Evolutionary conservation across 2,113 vertebrate genomes (phyloP), one percentile per base, ranked within the genome.

Genomic region (Anhinga anhinga): DNA sequence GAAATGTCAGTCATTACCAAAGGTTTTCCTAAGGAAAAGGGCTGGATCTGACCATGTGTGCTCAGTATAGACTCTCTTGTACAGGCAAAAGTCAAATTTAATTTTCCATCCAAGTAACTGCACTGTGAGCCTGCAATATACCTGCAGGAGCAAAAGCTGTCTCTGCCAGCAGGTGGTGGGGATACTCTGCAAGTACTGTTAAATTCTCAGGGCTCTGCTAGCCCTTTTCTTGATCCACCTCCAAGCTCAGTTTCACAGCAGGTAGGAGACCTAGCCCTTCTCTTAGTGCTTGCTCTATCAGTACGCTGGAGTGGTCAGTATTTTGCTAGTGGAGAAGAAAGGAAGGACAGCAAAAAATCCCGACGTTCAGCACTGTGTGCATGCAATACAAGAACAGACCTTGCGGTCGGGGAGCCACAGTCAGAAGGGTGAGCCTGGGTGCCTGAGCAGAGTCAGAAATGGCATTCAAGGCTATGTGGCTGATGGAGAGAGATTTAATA

Each of bases 1-100:
- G 58, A 87, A 90, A 87, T 61, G 34, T 36, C 65, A 38, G 27
- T 69, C 63, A 65, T 63, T 91, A 90, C 94, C 84, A 96, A 94
- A 95, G 84, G 84, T 87, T 96, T 94, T 91, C 86, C 50, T 89
- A 69, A 66, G 55, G 79, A 97, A 93, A 96, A 95, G 86, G 88
- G 80, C 88, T 97, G 49, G 30, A 69, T 90, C 71, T 90, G 90
- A 45, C 69, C 55, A 47, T 0, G 1, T 62, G 66, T 65, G 34
- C 82, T 91, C 63, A 58, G 40, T 61, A 42, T 1, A 66, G 53
- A 38, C 56, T 55, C 26, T 89, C 62, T 42, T 58, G 9, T 49
- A 63, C 56, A n/a, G 45, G 38, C 15, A 45, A 65, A 77, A 89
- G 73, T 49, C 50, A 62, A 58, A 88, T 82, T 36, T 67, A 10